Evolutionary conservation across 2,888 invertebrate species (phyloP).

Genomic region (Sphecodes monilicornis): DNA sequence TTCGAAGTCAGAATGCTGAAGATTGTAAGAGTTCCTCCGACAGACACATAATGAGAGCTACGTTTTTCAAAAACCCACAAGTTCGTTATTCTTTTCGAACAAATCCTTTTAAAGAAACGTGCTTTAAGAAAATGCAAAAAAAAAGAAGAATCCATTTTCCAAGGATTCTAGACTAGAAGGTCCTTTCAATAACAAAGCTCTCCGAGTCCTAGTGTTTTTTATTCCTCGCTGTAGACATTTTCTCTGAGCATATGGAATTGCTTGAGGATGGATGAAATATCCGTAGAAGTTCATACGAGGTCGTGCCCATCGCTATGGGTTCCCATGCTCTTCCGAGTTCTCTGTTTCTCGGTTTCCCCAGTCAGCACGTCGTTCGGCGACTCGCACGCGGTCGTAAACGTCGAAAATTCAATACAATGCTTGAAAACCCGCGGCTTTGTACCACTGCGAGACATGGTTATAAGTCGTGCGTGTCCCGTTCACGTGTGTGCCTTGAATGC

Average conservation of each 20-base stretch:
- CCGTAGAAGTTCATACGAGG: not conserved
- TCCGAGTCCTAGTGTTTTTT: not conserved
- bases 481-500: constrained; percentile 34
- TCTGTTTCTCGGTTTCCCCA: constrained; percentile 16
- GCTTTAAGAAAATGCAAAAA: no score
- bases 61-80: not conserved
- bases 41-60: no score
- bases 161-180: not conserved
- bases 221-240: not conserved
- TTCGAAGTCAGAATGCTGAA: no score
- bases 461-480: constrained; percentile 28
- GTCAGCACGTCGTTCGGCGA: constrained; percentile 27
- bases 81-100: no score
- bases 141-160: not conserved
- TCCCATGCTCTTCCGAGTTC: constrained; percentile 9
- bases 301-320: constrained; percentile 38
- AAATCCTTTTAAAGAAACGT: no score
- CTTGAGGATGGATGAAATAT: not conserved
- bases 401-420: constrained; percentile 52
- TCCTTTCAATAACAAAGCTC: not conserved
- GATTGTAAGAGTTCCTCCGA: no score
- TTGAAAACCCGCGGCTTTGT: constrained; percentile 30
- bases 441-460: not conserved
- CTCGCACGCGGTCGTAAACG: constrained; percentile 50
- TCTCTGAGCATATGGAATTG: not conserved